A percentile compares a stretch with the other conserved stretches of the same genome.
Conservation (phyloP, 2,113 vertebrate species). For the Trichomycterus rosablanca region DNA sequence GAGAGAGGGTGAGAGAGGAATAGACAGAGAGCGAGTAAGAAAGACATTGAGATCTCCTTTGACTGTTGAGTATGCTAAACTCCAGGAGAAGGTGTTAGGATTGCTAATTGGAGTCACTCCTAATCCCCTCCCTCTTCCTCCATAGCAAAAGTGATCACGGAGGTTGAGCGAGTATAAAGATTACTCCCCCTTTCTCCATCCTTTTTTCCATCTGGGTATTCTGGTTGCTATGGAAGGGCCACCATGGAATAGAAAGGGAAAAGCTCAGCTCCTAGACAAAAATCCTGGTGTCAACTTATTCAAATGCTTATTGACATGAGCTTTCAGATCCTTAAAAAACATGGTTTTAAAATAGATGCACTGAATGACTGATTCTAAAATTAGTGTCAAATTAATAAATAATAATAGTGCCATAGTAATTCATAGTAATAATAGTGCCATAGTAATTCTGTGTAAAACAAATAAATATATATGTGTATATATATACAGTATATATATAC, state of each 20-base stretch:
- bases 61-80: conserved; percentile 47
- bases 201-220: conserved; percentile 61
- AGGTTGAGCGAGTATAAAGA: conserved; percentile 55
- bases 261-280: conserved; percentile 45
- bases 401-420: too few relatives aligned
- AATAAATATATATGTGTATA: too few relatives aligned
- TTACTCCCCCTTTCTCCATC: conserved; percentile 54
- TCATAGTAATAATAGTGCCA: too few relatives aligned
- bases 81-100: conserved; percentile 57
- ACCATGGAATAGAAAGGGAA: conserved; percentile 45
- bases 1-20: conserved; percentile 21
- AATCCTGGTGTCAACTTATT: conserved; percentile 29
- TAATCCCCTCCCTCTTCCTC: conserved; percentile 38
- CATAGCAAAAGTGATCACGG: conserved; percentile 45
- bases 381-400: too few relatives aligned
- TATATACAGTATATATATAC: too few relatives aligned
- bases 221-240: conserved; percentile 61
- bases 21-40: neutral
- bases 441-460: too few relatives aligned
- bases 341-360: too few relatives aligned
- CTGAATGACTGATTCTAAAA: too few relatives aligned
- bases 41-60: conserved; percentile 30
- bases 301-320: neutral
- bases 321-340: too few relatives aligned
- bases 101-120: conserved; percentile 60